Base-by-base conservation (phyloP, 2,888 invertebrate genomes). In the Ichneumoninae sp. region DNA sequence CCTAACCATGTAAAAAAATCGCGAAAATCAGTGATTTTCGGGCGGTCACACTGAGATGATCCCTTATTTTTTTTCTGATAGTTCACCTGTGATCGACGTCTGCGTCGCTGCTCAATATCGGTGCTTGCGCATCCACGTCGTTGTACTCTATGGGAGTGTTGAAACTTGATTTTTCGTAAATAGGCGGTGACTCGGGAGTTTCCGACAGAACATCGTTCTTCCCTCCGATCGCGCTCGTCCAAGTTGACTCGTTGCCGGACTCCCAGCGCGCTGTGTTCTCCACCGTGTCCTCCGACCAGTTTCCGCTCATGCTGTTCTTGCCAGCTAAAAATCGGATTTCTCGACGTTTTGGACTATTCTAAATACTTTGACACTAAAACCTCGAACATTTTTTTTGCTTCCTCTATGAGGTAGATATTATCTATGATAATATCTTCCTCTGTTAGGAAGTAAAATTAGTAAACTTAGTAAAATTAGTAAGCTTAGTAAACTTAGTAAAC, bases 171-270 rank as follows among this genome's bases (percentile, higher is more conserved):
- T 96, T 95, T 88, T 96, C 96, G 86, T 95, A 96, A 86, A 95
- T 94, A 0, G 96, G 96, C 30, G 96, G 96, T 69, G 96, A 96
- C 87, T 96, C 95, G 0, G 96, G 96, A 0, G 96, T 96, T 88
- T 96, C 96, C 2, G 94, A 90, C 1, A 92, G 81, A 63, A 90
- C 88, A 52, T 90, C 90, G 40, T 87, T 92, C 76, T 91, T 91
- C 66, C 85, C 88, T 54, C 81, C 80, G 52, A 88, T 80, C 54
- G 88, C 89, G 33, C 88, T 89, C 0, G 90, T 76, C 93, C 93
- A 93, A n/a, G 86, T 87, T 6, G 90, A 76, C 16, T 92, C 92
- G 74, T 90, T 90, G n/a, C 85, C 88, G 33, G 91, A 76, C 69
- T 93, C 91, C 93, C 93, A 92, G 54, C 92, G 91, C 44, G 93